Conservation (phyloP, 1,140 invertebrate genomes). For the Elymnias hypermnestra region DNA sequence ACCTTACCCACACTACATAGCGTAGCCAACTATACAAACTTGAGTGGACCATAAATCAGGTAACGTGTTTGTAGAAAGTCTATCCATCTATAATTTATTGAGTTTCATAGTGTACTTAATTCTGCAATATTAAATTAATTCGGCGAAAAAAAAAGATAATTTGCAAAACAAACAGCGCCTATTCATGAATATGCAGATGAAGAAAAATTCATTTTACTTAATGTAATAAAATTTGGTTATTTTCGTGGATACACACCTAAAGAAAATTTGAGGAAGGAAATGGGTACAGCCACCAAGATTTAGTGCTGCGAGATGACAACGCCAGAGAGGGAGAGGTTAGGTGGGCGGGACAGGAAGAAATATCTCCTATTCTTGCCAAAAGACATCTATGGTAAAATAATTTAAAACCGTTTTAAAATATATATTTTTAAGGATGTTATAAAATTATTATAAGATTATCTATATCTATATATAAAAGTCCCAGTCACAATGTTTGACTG, state of each 20-base stretch:
- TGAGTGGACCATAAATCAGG: too few species aligned
- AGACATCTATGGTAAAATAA: constrained; percentile 10
- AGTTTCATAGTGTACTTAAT: too few species aligned
- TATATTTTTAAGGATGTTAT: too few species aligned
- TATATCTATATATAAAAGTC: too few species aligned
- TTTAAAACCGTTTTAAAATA: too few species aligned
- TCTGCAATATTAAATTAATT: too few species aligned
- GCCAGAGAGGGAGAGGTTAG: constrained; percentile 17
- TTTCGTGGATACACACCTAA: constrained; percentile 10
- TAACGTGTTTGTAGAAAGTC: too few species aligned
- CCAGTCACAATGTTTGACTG: too few species aligned
- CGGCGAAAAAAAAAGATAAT: not conserved
- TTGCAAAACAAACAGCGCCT: not conserved
- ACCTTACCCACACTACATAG: too few species aligned
- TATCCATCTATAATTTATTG: too few species aligned
- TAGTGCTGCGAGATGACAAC: constrained; percentile 20
- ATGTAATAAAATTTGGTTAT: constrained; percentile 8
- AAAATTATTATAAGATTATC: too few species aligned
- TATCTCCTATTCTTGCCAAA: constrained; percentile 19
- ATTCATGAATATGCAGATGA: constrained; percentile 6
- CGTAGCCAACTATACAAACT: too few species aligned
- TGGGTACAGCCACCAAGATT: constrained; percentile 19
- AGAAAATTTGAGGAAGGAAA: constrained; percentile 21
- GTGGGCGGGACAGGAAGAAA: constrained; percentile 16
- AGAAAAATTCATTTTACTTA: constrained; percentile 5